Percentiles rank a stretch among this genome's conserved stretches.
phyloP scores from a whole-genome alignment of 2,113 vertebrate genomes.

The Aegypius monachus region DNA sequence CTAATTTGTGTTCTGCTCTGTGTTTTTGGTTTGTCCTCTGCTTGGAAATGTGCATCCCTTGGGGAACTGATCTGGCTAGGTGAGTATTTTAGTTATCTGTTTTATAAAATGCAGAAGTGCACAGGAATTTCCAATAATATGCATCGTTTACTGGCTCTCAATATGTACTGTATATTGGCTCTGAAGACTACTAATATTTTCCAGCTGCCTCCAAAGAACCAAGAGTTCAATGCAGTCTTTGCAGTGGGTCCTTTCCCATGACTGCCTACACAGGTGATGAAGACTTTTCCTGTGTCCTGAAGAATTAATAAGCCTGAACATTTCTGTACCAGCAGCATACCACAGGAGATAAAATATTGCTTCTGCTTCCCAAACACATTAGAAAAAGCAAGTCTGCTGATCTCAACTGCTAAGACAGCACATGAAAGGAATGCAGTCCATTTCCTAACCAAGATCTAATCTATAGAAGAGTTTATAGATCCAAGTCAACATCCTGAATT shows the following conservation, averaged over 20 bases:
- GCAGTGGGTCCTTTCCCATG: conserved; percentile 38
- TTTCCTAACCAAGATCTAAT: conserved; percentile 67
- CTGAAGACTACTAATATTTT: conserved; percentile 59
- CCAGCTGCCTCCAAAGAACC: conserved; percentile 14
- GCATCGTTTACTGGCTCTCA: conserved; percentile 50
- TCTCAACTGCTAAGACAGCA: conserved; percentile 62
- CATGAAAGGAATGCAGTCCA: conserved; percentile 62
- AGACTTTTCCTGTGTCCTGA: conserved; percentile 41
- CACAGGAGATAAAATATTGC: conserved; percentile 53
- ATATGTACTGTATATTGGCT: conserved; percentile 27
- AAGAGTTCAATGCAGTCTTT: background rate
- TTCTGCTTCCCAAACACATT: conserved; percentile 56
- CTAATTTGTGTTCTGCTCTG: background rate
- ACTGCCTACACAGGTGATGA: conserved; percentile 43
- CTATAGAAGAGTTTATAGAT: conserved; percentile 59
- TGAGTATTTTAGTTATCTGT: conserved; percentile 53
- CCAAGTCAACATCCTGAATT: conserved; percentile 60
- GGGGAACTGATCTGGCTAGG: conserved; percentile 30
- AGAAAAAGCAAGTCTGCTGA: conserved; percentile 59
- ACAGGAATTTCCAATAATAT: conserved; percentile 50
- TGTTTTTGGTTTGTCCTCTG: conserved; percentile 28
- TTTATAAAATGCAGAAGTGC: conserved; percentile 58
- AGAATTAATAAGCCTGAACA: conserved; percentile 55
- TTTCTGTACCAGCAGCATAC: conserved; percentile 44
- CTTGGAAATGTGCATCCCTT: background rate